Percentiles rank a stretch among this genome's conserved stretches.
Conservation (phyloP, 2,113 vertebrate species). For the Zosterops lateralis region DNA sequence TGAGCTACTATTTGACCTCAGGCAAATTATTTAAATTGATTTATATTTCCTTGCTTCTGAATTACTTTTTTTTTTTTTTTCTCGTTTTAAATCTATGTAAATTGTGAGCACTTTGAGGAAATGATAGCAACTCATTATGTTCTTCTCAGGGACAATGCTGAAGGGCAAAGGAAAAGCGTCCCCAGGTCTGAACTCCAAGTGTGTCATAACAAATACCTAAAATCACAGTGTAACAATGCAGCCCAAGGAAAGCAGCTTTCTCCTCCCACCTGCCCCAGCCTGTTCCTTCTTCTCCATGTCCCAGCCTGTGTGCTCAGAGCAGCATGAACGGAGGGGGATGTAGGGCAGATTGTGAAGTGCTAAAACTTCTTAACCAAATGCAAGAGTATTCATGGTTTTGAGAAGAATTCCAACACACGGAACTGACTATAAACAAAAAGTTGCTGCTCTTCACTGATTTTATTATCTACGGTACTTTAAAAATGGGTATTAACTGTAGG, state of each 20-base stretch:
- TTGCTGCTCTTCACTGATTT: background rate
- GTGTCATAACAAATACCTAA: background rate
- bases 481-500: background rate
- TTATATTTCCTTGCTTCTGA: background rate
- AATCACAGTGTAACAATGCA: background rate
- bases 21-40: background rate
- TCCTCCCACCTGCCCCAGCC: constrained; percentile 34
- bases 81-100: background rate
- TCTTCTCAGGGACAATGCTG: background rate
- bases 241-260: background rate
- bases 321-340: background rate
- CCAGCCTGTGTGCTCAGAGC: constrained; percentile 15
- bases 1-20: background rate
- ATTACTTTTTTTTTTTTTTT: background rate
- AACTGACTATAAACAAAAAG: background rate
- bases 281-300: background rate
- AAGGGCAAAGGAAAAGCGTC: background rate
- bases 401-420: background rate
- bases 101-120: background rate
- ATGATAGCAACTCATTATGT: background rate
- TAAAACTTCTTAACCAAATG: background rate
- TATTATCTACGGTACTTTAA: background rate
- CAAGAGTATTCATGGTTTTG: background rate
- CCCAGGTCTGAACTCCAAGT: background rate
- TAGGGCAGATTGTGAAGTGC: background rate